Evolutionary conservation across 2,797 vertebrate genomes (phyloP).

Genomic region (Crenuchus spilurus): DNA sequence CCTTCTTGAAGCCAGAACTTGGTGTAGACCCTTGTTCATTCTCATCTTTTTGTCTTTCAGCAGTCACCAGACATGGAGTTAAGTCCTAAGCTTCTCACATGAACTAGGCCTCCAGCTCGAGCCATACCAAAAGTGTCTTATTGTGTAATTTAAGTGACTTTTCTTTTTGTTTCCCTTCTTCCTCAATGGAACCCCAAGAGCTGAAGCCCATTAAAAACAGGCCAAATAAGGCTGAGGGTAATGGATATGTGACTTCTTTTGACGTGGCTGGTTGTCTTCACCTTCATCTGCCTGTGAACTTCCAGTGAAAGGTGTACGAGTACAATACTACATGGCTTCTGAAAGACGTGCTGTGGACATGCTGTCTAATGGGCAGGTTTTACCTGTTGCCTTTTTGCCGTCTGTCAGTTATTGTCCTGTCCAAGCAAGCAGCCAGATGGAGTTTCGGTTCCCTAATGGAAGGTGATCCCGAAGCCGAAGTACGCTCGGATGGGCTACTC

Average conservation of each 20-base stretch:
- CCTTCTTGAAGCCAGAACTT: constrained; percentile 11
- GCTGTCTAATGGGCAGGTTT: constrained; percentile 15
- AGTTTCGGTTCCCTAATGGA: constrained; percentile 41
- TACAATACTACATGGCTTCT: not conserved
- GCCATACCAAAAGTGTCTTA: constrained; percentile 31
- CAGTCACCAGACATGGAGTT: constrained; percentile 31
- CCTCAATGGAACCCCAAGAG: not conserved
- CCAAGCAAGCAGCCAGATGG: constrained; percentile 16
- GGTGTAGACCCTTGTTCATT: constrained; percentile 4
- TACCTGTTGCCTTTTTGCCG: not conserved
- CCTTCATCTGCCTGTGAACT: not conserved
- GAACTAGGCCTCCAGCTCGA: constrained; percentile 5
- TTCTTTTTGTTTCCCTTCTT: not conserved
- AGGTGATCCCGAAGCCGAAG: constrained; percentile 42
- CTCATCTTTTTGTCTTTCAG: constrained; percentile 11
- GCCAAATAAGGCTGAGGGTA: not conserved
- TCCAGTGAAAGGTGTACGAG: not conserved
- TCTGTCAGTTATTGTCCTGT: constrained; percentile 23
- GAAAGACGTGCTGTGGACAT: constrained; percentile 8
- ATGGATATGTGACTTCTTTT: not conserved
- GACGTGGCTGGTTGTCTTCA: not conserved
- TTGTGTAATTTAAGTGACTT: not conserved
- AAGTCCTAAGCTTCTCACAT: constrained; percentile 26
- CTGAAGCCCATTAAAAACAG: not conserved
- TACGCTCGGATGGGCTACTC: constrained; percentile 23